Conservation (phyloP, 2,797 vertebrate species). For the Vultur gryphus region DNA sequence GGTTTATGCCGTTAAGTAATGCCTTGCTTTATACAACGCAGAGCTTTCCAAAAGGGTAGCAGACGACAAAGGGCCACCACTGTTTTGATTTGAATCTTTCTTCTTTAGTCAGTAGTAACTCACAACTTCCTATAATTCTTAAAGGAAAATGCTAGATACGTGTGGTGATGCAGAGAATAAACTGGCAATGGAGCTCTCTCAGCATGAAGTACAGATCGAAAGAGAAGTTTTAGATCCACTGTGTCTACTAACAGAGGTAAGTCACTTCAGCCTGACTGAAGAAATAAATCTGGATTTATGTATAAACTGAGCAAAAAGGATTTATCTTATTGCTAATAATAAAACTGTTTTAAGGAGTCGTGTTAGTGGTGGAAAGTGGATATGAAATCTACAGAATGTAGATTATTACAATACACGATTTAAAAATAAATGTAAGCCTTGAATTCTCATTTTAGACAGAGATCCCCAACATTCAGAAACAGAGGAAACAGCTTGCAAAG, state of each 20-base stretch:
- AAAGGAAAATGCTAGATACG: conserved; percentile 94
- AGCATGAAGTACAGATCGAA: conserved; percentile 91
- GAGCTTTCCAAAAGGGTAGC: background rate
- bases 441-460: conserved; percentile 79
- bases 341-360: background rate
- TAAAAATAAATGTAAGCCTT: background rate
- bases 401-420: background rate
- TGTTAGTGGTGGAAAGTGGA: background rate
- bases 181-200: conserved; percentile 90
- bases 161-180: conserved; percentile 94
- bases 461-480: conserved; percentile 97
- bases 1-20: background rate
- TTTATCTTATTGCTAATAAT: background rate
- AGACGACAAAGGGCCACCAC: background rate
- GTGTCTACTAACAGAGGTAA: conserved; percentile 90
- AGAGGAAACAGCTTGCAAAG: conserved; percentile 94
- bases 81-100: background rate
- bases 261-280: background rate
- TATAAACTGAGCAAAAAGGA: background rate
- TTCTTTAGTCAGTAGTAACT: background rate
- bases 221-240: conserved; percentile 92
- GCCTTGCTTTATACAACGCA: background rate
- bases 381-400: background rate
- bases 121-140: background rate
- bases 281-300: background rate